phyloP scores from a whole-genome alignment of 1,140 invertebrate genomes.

The Idris sp. region DNA sequence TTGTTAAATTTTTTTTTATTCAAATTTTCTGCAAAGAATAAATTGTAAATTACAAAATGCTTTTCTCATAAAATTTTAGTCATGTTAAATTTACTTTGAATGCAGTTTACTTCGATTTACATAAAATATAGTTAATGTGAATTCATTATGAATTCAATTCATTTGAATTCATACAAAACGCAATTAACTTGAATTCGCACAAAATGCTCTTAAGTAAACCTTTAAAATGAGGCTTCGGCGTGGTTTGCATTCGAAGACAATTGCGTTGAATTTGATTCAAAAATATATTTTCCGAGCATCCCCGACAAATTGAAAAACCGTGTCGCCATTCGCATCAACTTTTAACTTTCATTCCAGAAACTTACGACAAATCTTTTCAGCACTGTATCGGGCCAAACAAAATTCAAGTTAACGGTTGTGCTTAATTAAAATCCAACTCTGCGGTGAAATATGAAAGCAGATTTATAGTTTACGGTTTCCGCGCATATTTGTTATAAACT shows the following conservation, averaged over 20 bases:
- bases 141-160: constrained; percentile 28
- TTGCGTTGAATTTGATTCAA: constrained; percentile 8
- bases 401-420: constrained; percentile 39
- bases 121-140: constrained; percentile 47
- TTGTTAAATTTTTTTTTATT: too few relatives aligned
- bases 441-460: background rate
- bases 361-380: too few relatives aligned
- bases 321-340: too few relatives aligned
- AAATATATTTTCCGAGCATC: constrained; percentile 1
- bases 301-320: constrained; percentile 8
- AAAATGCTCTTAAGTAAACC: constrained; percentile 35
- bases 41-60: constrained; percentile 37
- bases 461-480: constrained; percentile 12
- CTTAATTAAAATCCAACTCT: constrained; percentile 62
- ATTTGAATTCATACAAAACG: constrained; percentile 42
- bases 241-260: constrained; percentile 5
- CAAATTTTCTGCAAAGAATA: too few relatives aligned
- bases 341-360: too few relatives aligned
- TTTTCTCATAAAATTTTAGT: constrained; percentile 47
- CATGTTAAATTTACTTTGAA: constrained; percentile 42
- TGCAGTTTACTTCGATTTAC: constrained; percentile 32
- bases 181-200: constrained; percentile 36
- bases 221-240: constrained; percentile 24
- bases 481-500: constrained; percentile 31
- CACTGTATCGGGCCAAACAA: constrained; percentile 9